Evolutionary conservation across 1,140 invertebrate genomes (phyloP), one percentile per base, ranked within the genome.

Genomic region (Ooceraea biroi): DNA sequence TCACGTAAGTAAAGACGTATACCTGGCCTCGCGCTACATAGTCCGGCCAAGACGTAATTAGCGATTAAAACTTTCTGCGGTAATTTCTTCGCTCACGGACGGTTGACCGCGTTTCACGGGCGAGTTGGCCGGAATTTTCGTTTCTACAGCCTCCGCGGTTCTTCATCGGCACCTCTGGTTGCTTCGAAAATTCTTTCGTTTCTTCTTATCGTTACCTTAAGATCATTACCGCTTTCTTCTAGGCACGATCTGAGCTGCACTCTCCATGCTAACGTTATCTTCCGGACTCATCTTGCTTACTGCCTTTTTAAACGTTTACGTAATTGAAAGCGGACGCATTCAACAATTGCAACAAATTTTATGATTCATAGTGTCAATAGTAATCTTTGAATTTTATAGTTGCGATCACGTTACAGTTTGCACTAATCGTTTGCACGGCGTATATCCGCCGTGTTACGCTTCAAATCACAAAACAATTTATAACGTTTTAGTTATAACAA

Each of bases 51-150:
- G 50, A 83, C 85, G 84, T 91, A 88, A 91, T 91, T 89, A 90
- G 83, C 90, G 89, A 91, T 90, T 89, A 85, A 90, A 91, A 90
- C 85, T 91, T 90, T 89, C 27, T 80, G 19, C 68, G 72, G 76
- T 63, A 85, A 83, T 85, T 90, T 89, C 84, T 90, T 90, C 87
- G 78, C 66, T 86, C 85, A 83, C 88, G 87, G 82, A 85, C 76
- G 72, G 85, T 90, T 87, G 77, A 84, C 72, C 78, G 83, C 52
- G 76, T 90, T 87, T 85, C 77, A 87, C 65, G 76, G 78, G 50
- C 61, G 83, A 85, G 50, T 65, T 84, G 71, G 41, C 66, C 12
- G 41, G 65, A 60, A 89, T 86, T 86, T 84, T 72, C 82, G 84
- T 86, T 72, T 55, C 66, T 69, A 46, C 17, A 30, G 57, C 41